Evolutionary conservation across 2,113 vertebrate species (phyloP).

Genomic region (Albula glossodonta): DNA sequence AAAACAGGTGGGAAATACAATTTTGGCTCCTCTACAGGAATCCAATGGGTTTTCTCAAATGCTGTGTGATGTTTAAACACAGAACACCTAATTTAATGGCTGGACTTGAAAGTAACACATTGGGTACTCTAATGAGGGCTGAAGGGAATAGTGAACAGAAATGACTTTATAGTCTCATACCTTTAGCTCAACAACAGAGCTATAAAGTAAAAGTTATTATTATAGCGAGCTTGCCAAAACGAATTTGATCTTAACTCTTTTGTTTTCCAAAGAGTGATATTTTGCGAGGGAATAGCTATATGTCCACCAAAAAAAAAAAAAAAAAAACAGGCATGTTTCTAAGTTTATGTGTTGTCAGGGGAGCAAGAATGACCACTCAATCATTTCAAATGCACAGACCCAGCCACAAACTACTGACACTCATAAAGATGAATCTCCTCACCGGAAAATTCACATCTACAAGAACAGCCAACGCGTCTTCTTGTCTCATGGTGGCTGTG

Average conservation of each 20-base stretch:
- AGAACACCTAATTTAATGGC: slow-evolving; percentile 9
- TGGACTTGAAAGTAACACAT: neutral
- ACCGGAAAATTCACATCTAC: neutral
- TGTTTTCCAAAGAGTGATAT: neutral
- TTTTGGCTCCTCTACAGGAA: too few species aligned
- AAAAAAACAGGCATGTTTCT: neutral
- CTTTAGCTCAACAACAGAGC: neutral
- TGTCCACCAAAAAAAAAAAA: neutral
- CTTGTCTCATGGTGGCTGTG: slow-evolving; percentile 22
- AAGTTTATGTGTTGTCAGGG: neutral
- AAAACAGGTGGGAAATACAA: too few species aligned
- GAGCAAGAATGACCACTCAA: neutral
- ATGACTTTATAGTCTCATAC: neutral
- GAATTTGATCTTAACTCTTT: neutral
- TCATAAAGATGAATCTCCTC: neutral
- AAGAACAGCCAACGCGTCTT: neutral
- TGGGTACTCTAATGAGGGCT: neutral
- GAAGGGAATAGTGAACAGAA: neutral
- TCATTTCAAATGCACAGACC: neutral
- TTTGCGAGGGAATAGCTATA: neutral
- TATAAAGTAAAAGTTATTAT: slow-evolving; percentile 1
- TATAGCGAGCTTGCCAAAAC: neutral
- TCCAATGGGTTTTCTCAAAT: neutral
- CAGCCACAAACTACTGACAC: too few species aligned
- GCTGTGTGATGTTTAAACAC: slow-evolving; percentile 3